Evolutionary conservation across 2,888 invertebrate genomes (phyloP).

Genomic region (Mimachlamys varia): DNA sequence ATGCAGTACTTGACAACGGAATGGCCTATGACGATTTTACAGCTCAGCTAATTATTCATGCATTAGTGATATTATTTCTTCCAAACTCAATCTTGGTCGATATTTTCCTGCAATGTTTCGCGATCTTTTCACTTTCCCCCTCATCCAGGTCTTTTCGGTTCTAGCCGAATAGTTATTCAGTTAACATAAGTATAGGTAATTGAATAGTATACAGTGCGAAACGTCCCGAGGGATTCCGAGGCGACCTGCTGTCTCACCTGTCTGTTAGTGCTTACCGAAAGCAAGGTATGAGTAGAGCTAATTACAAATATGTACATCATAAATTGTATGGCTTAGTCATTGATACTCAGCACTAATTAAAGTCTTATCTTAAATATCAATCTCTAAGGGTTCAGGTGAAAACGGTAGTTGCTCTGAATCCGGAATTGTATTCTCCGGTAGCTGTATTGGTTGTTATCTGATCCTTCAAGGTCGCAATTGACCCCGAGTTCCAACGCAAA

Average conservation of each 20-base stretch:
- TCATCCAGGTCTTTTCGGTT: background rate
- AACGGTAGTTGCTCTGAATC: background rate
- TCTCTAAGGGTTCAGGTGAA: background rate
- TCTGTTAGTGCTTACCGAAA: background rate
- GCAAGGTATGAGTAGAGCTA: background rate
- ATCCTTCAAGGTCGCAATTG: background rate
- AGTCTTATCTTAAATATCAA: slow-evolving; percentile 8
- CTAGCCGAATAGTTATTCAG: background rate
- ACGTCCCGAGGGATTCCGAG: background rate
- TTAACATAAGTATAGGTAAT: background rate
- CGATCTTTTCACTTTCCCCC: background rate
- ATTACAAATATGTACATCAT: slow-evolving; percentile 21
- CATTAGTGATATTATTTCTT: background rate
- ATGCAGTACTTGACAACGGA: background rate
- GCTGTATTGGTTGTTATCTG: background rate
- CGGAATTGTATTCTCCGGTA: background rate
- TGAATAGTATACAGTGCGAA: background rate
- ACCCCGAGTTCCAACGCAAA: background rate
- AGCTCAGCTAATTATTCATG: background rate
- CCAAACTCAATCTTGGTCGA: background rate
- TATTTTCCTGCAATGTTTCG: background rate
- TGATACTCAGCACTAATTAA: background rate
- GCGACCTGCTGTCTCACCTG: background rate
- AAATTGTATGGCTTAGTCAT: slow-evolving; percentile 10
- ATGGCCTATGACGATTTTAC: background rate